Evolutionary conservation across 1,140 invertebrate genomes (phyloP).

Genomic region (Arctopsyche grandis): DNA sequence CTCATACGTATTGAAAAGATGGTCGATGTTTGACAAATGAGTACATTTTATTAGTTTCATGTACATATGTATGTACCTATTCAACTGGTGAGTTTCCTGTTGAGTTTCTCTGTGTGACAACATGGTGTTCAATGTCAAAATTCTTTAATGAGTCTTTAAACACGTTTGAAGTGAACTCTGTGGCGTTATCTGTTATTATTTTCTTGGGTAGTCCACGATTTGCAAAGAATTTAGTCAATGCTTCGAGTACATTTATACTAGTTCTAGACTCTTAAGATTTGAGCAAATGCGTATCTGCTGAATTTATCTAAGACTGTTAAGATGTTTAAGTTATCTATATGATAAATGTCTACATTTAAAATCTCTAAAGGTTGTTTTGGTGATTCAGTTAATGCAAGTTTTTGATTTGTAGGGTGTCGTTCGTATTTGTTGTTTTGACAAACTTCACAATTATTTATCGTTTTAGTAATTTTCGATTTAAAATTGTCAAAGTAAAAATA

Average conservation of each 20-base stretch:
- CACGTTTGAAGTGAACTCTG: constrained; percentile 3
- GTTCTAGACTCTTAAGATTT: background rate
- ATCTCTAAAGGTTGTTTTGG: constrained; percentile 6
- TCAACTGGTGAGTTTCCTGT: constrained; percentile 16
- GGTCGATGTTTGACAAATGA: too few species aligned
- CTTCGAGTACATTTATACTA: constrained; percentile 1
- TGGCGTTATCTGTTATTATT: background rate
- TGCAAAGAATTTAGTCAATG: background rate
- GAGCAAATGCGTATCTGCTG: background rate
- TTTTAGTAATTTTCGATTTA: background rate
- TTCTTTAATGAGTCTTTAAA: background rate
- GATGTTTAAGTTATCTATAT: background rate
- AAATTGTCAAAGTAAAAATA: background rate
- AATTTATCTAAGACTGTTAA: constrained; percentile 10
- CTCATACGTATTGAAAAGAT: too few species aligned
- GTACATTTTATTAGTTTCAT: too few species aligned
- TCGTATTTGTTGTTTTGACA: constrained; percentile 21
- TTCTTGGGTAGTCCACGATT: background rate
- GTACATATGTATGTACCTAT: too few species aligned
- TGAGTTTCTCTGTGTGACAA: background rate
- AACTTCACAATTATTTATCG: background rate
- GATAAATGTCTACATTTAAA: background rate
- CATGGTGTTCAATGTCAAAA: constrained; percentile 1
- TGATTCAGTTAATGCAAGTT: background rate
- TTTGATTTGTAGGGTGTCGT: background rate